phyloP scores from a whole-genome alignment of 2,888 invertebrate species.

The Callimorpha dominula region DNA sequence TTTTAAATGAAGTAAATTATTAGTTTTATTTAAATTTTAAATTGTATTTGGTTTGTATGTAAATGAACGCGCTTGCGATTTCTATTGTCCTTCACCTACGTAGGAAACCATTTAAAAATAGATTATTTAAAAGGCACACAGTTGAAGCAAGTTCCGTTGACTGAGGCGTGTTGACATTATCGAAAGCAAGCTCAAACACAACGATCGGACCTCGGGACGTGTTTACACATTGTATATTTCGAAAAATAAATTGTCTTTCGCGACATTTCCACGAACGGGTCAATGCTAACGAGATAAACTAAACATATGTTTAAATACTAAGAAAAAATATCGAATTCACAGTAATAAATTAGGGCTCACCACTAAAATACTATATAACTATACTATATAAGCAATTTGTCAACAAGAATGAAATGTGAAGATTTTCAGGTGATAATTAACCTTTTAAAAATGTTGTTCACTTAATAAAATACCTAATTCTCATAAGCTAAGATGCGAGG shows the following conservation, averaged over 20 bases:
- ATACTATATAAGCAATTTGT: background rate
- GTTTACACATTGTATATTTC: conserved; percentile 77
- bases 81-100: conserved; percentile 38
- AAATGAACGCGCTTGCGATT: conserved; percentile 41
- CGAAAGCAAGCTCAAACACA: conserved; percentile 81
- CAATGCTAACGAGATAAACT: conserved; percentile 48
- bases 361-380: background rate
- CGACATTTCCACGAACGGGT: conserved; percentile 65
- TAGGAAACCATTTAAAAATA: conserved; percentile 63
- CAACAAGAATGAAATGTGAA: background rate
- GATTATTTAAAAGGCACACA: conserved; percentile 71
- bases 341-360: background rate
- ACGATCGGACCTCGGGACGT: conserved; percentile 61
- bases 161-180: conserved; percentile 81
- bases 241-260: conserved; percentile 73
- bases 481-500: background rate
- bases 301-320: conserved; percentile 35
- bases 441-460: background rate
- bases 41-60: conserved; percentile 13
- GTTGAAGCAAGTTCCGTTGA: conserved; percentile 78
- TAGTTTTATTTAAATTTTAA: background rate
- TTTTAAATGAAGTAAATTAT: no score
- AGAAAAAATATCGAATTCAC: conserved; percentile 24
- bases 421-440: background rate
- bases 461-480: background rate